Evolutionary conservation across 2,888 invertebrate genomes (phyloP).

Genomic region (Choreutis nemorana): DNA sequence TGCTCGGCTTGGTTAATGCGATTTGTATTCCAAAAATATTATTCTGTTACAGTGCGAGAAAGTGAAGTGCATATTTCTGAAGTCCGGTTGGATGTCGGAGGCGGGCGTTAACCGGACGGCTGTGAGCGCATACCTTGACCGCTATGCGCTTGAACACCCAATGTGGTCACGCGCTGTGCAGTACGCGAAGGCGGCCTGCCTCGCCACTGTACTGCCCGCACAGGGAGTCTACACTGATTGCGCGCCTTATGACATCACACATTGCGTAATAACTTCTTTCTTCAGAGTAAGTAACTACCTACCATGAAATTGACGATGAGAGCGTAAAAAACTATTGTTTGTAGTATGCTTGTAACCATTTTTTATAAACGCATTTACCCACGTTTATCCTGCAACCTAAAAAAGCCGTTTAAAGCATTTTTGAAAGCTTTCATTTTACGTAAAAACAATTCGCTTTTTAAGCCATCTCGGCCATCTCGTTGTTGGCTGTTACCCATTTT

Average conservation of each 20-base stretch:
- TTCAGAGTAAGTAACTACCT: slow-evolving; percentile 34
- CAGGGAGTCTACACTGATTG: slow-evolving; percentile 33
- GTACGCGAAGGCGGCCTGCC: slow-evolving; percentile 23
- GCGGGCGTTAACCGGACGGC: slow-evolving; percentile 25
- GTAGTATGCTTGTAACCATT: too few relatives aligned
- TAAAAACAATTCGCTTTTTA: too few relatives aligned
- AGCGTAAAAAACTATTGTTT: too few relatives aligned
- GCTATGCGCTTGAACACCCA: slow-evolving; percentile 25
- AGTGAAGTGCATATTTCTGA: slow-evolving; percentile 29
- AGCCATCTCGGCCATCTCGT: too few relatives aligned
- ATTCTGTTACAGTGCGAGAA: slow-evolving; percentile 32
- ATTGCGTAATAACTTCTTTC: slow-evolving; percentile 27
- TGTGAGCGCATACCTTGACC: slow-evolving; percentile 22
- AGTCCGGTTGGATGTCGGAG: slow-evolving; percentile 27
- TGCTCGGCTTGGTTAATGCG: too few relatives aligned
- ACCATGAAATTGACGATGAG: too few relatives aligned
- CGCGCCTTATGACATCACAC: slow-evolving; percentile 34
- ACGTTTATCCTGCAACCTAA: too few relatives aligned
- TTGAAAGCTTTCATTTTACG: too few relatives aligned
- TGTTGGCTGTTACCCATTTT: too few relatives aligned
- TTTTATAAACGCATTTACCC: too few relatives aligned
- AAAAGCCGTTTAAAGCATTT: too few relatives aligned
- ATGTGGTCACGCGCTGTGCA: slow-evolving; percentile 29
- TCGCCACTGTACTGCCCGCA: slow-evolving; percentile 21
- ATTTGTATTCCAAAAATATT: neutral